These are phyloP conservation scores for Chouioia cunea DNA, from an alignment of 2,888 invertebrate species.

Conservation along the genomic window DNA sequence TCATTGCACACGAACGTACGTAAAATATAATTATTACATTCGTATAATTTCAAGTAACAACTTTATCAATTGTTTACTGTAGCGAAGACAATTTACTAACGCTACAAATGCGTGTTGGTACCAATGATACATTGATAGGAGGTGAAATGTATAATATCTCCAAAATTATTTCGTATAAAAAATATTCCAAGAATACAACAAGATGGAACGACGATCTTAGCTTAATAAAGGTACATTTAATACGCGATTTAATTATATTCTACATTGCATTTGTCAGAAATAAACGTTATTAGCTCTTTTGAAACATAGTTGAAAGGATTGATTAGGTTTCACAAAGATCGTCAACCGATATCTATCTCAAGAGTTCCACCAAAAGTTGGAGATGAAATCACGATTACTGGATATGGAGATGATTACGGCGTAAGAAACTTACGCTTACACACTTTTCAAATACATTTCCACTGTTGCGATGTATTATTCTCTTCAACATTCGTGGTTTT, in stretches of 20 bases:
- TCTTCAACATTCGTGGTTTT: no score
- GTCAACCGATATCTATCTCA: constrained; percentile 21
- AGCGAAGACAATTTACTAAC: neutral
- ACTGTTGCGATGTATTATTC: no score
- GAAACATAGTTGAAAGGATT: neutral
- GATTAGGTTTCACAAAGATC: constrained; percentile 21
- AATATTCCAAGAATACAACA: neutral
- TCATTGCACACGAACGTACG: constrained; percentile 17
- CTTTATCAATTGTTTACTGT: neutral
- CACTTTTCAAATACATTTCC: no score
- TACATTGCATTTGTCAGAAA: no score
- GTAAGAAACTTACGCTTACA: no score
- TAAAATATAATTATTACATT: neutral
- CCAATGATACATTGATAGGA: neutral
- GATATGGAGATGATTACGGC: constrained; percentile 14
- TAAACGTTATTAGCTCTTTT: neutral
- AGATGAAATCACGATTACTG: constrained; percentile 21
- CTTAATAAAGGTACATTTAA: constrained; percentile 21
- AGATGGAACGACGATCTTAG: constrained; percentile 11
- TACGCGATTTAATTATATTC: no score
- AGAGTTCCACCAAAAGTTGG: constrained; percentile 10
- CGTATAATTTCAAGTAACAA: neutral
- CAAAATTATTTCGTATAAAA: constrained; percentile 5
- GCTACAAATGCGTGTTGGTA: neutral
- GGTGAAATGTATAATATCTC: constrained; percentile 2